Conservation (phyloP, 1,140 invertebrate genomes). For the Heliconius hermathena region DNA sequence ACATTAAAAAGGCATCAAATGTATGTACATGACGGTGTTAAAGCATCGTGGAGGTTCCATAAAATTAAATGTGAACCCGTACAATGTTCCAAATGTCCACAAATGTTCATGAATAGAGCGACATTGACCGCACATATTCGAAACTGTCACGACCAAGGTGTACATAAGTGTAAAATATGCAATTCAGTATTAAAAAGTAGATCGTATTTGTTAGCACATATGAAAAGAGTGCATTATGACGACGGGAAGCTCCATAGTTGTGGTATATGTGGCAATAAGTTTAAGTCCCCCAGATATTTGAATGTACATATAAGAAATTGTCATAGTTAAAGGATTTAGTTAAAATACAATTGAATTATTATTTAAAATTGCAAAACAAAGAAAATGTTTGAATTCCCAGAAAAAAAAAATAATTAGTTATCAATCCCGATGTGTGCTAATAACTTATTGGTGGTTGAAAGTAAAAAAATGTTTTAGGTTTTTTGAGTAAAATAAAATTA, state of each 20-base stretch:
- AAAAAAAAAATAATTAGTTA: too few relatives aligned
- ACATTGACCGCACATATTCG: constrained; percentile 40
- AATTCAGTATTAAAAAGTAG: constrained; percentile 50
- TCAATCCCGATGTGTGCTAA: too few relatives aligned
- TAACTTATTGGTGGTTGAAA: too few relatives aligned
- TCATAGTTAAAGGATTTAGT: constrained; percentile 11
- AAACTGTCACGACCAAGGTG: constrained; percentile 45
- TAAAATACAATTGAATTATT: too few relatives aligned
- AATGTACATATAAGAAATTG: constrained; percentile 50
- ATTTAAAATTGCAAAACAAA: too few relatives aligned
- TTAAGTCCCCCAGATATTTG: constrained; percentile 48
- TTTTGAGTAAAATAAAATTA: too few relatives aligned
- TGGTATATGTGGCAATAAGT: constrained; percentile 48
- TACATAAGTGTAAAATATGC: constrained; percentile 43
- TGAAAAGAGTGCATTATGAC: constrained; percentile 48
- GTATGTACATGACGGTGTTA: constrained; percentile 32
- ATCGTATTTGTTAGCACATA: constrained; percentile 45
- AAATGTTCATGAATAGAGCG: constrained; percentile 24
- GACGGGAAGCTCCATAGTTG: constrained; percentile 47
- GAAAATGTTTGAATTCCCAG: too few relatives aligned
- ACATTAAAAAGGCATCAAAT: constrained; percentile 40
- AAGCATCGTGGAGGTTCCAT: constrained; percentile 5
- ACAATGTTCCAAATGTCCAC: constrained; percentile 32
- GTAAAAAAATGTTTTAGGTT: too few relatives aligned
- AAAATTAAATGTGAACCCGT: not conserved